Conservation (phyloP, 2,888 invertebrate genomes). For the Rhopalosiphum nymphaeae region DNA sequence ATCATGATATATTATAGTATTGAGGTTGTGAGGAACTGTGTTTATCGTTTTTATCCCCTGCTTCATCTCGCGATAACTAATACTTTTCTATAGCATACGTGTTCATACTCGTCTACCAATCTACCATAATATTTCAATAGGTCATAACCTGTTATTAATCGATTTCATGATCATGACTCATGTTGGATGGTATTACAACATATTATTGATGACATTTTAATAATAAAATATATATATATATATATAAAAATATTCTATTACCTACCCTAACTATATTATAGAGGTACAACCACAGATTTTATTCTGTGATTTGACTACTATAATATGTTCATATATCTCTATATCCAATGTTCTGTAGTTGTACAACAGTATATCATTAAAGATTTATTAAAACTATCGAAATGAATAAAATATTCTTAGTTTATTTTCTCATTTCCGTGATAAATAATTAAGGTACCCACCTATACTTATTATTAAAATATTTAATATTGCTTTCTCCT, state of each 20-base stretch:
- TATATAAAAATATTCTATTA: neutral
- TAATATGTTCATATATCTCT: neutral
- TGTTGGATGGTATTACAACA: neutral
- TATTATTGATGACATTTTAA: conserved; percentile 3
- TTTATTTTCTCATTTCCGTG: neutral
- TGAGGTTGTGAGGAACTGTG: neutral
- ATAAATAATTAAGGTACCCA: neutral
- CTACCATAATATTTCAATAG: neutral
- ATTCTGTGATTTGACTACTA: neutral
- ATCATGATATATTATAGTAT: neutral
- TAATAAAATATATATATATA: neutral
- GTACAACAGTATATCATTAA: neutral
- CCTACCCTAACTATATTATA: neutral
- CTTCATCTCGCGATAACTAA: neutral
- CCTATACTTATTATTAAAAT: neutral
- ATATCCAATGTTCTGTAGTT: neutral
- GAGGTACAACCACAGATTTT: neutral
- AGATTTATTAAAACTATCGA: neutral
- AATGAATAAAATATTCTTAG: neutral
- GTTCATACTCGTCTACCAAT: neutral
- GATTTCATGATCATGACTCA: conserved; percentile 4
- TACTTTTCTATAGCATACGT: neutral
- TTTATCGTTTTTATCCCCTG: neutral
- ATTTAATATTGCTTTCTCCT: neutral
- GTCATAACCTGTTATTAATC: neutral